Conservation (phyloP, 53 echinoderm and acorn worm species). For the Luidia sarsii region DNA sequence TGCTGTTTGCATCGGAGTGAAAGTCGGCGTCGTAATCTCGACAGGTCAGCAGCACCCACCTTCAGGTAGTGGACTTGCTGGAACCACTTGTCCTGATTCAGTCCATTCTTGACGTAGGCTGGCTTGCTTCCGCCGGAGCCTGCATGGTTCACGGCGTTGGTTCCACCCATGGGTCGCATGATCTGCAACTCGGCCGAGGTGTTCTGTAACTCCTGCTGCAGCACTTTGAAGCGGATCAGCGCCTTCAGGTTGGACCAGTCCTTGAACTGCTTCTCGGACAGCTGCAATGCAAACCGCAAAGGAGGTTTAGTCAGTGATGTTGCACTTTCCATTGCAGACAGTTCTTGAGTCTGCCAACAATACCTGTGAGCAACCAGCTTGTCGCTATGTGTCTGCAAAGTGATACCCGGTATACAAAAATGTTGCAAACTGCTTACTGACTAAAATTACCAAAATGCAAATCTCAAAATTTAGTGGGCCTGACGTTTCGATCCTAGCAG, state of each 20-base stretch:
- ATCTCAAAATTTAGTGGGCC: no score
- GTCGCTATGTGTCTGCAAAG: no score
- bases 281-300: no score
- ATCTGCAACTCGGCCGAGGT: conserved; percentile 87
- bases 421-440: no score
- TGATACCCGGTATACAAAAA: no score
- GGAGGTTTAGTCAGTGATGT: no score
- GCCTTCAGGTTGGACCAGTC: conserved; percentile 78
- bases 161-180: conserved; percentile 73
- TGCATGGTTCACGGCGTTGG: conserved; percentile 2
- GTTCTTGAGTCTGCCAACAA: no score
- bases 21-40: no score
- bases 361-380: no score
- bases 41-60: conserved; percentile 62
- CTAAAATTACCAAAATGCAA: no score
- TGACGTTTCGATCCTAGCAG: no score
- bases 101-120: conserved; percentile 86
- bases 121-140: conserved; percentile 47
- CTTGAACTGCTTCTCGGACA: conserved; percentile 63
- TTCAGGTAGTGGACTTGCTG: conserved; percentile 94
- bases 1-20: not conserved
- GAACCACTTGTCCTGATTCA: conserved; percentile 91
- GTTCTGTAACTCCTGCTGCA: conserved; percentile 80
- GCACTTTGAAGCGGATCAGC: conserved; percentile 72
- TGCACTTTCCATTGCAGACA: no score